Conservation (phyloP, 2,113 vertebrate species). For the Sander lucioperca region DNA sequence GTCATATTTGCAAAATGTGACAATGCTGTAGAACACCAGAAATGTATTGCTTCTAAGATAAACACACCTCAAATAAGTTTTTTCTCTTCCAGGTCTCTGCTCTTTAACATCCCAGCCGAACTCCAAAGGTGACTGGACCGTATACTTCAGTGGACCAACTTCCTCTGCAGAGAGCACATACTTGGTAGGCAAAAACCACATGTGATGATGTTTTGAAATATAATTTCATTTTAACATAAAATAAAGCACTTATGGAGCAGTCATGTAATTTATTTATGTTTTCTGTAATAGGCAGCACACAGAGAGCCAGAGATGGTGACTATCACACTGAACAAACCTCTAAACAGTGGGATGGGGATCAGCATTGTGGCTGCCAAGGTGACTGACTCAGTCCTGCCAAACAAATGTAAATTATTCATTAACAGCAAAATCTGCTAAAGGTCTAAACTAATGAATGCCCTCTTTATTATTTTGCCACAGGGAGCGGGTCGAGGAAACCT, state of each 20-base stretch:
- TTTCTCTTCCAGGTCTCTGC: constrained; percentile 87
- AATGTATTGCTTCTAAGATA: background rate
- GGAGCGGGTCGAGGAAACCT: constrained; percentile 90
- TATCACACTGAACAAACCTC: constrained; percentile 89
- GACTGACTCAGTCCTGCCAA: constrained; percentile 26
- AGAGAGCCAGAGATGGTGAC: constrained; percentile 90
- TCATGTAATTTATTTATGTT: background rate
- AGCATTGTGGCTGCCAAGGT: constrained; percentile 98
- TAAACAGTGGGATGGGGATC: constrained; percentile 92
- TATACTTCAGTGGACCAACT: constrained; percentile 87
- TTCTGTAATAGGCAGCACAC: constrained; percentile 77
- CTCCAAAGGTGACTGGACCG: constrained; percentile 89
- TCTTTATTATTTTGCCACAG: constrained; percentile 71
- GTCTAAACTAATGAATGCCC: background rate
- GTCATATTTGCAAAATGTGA: background rate
- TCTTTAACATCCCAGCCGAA: constrained; percentile 84
- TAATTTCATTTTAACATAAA: background rate
- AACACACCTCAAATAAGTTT: background rate
- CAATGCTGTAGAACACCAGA: background rate
- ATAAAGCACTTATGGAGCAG: fast-evolving
- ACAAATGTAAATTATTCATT: background rate
- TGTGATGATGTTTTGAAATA: background rate
- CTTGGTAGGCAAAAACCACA: constrained; percentile 75
- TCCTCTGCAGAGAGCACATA: constrained; percentile 81
- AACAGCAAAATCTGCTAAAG: background rate